These are phyloP conservation scores for Lasiurus cinereus DNA, from an alignment of 2,113 vertebrate genomes.

Conservation along the genomic window DNA sequence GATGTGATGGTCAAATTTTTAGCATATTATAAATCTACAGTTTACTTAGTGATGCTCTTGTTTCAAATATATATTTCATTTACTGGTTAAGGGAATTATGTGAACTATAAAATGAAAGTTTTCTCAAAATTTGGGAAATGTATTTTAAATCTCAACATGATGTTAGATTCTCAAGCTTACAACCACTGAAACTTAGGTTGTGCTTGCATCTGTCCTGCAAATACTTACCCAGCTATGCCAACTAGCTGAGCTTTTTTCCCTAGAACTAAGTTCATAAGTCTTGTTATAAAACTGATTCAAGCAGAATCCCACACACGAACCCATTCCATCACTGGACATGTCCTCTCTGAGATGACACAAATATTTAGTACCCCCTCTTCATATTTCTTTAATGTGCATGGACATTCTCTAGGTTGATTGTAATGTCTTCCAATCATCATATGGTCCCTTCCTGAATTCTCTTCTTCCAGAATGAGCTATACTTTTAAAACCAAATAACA, in stretches of 20 bases:
- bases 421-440: constrained; percentile 24
- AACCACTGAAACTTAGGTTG: constrained; percentile 5
- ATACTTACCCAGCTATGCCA: neutral
- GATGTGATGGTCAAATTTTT: neutral
- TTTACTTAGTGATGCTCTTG: neutral
- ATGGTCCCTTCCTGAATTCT: neutral
- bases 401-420: neutral
- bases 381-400: neutral
- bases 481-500: constrained; percentile 36
- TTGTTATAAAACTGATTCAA: constrained; percentile 27
- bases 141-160: constrained; percentile 23
- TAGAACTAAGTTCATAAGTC: neutral
- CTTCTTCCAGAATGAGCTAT: neutral
- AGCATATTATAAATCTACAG: neutral
- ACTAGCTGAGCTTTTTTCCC: neutral
- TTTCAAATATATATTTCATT: neutral
- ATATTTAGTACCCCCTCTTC: neutral
- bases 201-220: neutral
- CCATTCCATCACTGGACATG: neutral
- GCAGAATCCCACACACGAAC: neutral
- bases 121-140: constrained; percentile 9
- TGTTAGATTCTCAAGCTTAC: constrained; percentile 28
- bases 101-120: constrained; percentile 43
- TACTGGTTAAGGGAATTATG: constrained; percentile 1
- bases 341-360: neutral